phyloP scores from a whole-genome alignment of 2,113 vertebrate species.

The Peromyscus californicus region DNA sequence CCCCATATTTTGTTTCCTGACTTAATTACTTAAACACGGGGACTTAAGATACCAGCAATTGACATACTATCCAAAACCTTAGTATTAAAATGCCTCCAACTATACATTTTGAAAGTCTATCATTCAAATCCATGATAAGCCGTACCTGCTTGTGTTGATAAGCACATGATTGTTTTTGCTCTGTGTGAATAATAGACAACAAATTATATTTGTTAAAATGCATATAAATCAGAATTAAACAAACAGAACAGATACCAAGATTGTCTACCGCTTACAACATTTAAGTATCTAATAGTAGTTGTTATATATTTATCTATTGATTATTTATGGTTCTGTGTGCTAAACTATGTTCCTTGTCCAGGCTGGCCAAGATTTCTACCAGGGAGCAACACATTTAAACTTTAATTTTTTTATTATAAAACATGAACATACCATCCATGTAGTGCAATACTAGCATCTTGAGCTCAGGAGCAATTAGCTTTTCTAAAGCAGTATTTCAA shows the following conservation, averaged over 20 bases:
- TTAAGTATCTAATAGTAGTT: background rate
- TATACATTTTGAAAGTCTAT: conserved; percentile 27
- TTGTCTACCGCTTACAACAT: background rate
- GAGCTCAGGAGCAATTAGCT: background rate
- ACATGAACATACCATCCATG: background rate
- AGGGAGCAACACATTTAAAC: background rate
- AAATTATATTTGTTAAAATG: background rate
- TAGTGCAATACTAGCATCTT: background rate
- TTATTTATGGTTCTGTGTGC: background rate
- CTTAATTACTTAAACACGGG: background rate
- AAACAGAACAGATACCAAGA: background rate
- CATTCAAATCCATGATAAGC: background rate
- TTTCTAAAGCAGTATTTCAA: conserved; percentile 18
- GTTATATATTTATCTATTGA: background rate
- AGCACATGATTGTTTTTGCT: background rate
- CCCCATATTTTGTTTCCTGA: background rate
- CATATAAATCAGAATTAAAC: background rate
- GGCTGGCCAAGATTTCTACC: background rate
- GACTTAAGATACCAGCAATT: background rate
- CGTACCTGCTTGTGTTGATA: background rate
- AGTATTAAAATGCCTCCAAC: background rate
- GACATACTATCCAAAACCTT: background rate
- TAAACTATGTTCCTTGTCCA: background rate
- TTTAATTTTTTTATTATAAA: background rate
- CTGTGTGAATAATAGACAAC: background rate